These are phyloP conservation scores for Ommatoiulus sabulosus DNA, from an alignment of 2,888 invertebrate genomes.

Conservation along the genomic window DNA sequence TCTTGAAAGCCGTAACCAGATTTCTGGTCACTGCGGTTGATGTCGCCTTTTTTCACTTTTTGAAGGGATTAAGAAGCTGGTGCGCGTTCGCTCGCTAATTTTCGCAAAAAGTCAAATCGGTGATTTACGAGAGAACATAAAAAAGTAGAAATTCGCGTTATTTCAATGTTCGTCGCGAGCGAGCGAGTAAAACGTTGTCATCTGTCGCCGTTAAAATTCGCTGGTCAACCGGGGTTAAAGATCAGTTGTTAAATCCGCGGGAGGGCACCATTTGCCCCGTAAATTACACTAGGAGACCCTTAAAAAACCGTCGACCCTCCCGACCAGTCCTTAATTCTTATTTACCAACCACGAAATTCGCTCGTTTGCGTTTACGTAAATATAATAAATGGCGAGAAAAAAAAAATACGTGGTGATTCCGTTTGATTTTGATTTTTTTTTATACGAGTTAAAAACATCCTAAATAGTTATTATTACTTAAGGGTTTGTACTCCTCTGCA, in stretches of 20 bases:
- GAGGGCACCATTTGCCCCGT: background rate
- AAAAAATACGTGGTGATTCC: too few relatives aligned
- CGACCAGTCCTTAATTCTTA: too few relatives aligned
- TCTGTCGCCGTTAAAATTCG: conserved; percentile 19
- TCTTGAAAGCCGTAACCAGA: background rate
- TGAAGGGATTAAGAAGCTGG: background rate
- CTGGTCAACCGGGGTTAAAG: background rate
- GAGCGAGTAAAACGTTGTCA: background rate
- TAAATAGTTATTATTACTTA: too few relatives aligned
- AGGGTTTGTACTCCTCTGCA: too few relatives aligned
- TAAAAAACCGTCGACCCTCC: background rate
- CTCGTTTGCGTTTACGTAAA: too few relatives aligned
- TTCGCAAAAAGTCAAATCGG: background rate
- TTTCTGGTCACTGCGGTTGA: background rate
- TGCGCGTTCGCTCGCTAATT: background rate
- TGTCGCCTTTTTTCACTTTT: background rate
- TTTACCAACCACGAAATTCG: background rate
- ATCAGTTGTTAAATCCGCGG: background rate
- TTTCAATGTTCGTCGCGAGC: background rate
- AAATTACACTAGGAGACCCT: background rate
- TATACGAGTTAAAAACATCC: too few relatives aligned
- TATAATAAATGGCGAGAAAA: too few relatives aligned
- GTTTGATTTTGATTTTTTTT: too few relatives aligned
- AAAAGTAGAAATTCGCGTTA: background rate
- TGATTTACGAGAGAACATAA: background rate